Base-by-base conservation (phyloP, 1,140 invertebrate species). In the Ooceraea biroi region DNA sequence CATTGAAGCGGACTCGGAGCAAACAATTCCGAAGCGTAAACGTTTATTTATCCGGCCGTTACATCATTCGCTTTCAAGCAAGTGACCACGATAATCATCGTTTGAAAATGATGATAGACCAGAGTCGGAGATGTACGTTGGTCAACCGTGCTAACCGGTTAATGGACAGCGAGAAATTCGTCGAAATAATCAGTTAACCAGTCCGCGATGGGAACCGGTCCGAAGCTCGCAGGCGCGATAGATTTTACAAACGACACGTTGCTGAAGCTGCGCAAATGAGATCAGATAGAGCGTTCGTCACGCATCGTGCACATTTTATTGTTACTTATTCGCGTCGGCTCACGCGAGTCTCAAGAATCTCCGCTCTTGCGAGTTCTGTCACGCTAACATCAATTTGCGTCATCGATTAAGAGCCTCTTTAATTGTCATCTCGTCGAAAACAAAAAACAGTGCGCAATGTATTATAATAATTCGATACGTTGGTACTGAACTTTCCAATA, bases 191-290 rank as follows among this genome's bases (percentile, higher is more conserved):
- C 27, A 19, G 14, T 25, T 41, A 10, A 41, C 11, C 36, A 25
- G n/a, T 17, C 14, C 27, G n/a, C 22, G 48, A 30, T 19, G 25
- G 25, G 3, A 57, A 69, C 30, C 48, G 50, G 44, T 65, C 30
- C 3, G 30, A n/a, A 30, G 14, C 27, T 63, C 57, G 60, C 27
- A 14, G 27, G 8, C 1, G 17, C 12, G 57, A 65, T 11, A 25
- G 19, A 68, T 78, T 68, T 78, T 68, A 36, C 76, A 78, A 76
- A 11, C 10, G 57, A 10, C 41, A 14, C 41, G 44, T 76, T 76
- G 30, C 57, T 63, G 30, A 76, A 52, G n/a, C 7, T 30, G n/a
- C 46, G 12, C n/a, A 52, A 76, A 76, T n/a, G 58, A 63, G 44
- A 52, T 46, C 71, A 74, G 25, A 25, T 17, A 57, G 41, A 71